Evolutionary conservation across 2,113 vertebrate species (phyloP), one percentile per base, ranked within the genome.

Genomic region (Zootoca vivipara): DNA sequence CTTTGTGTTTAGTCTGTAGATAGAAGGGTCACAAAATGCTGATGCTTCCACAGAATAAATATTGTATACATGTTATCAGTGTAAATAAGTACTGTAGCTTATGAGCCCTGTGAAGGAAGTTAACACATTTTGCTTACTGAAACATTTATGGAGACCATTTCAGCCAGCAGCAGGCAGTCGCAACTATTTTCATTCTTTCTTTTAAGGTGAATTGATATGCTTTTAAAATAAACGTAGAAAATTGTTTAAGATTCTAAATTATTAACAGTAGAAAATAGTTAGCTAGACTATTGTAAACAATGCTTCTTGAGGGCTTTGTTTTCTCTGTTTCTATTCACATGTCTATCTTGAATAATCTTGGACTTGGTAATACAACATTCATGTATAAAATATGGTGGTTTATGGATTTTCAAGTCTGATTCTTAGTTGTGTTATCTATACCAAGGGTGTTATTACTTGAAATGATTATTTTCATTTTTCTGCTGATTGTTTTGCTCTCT

Each of bases 61-160:
- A 92, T 92, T 94, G 93, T 9, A 92, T 91, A 87, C 0, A 0
- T 42, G 92, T 90, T 88, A 90, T 94, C 84, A 28, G 62, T 58
- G 84, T 93, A 95, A 94, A 93, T 94, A 95, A 93, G 92, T 69
- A 78, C 28, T 90, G 70, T 91, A 86, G 89, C 88, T 80, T 90
- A 16, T 85, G 72, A 93, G 85, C 65, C 56, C n/a, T 4, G 82
- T 82, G 93, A 93, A 93, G 18, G 28, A 42, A 73, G 89, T 90
- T 92, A 89, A 46, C 0, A 0, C 89, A 65, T 90, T 93, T 92
- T 90, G 38, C 90, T 92, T 88, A 78, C 93, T 94, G 89, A 92
- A 95, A 93, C 89, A 93, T 93, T 96, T 92, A 93, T 93, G 90
- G 91, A 91, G 79, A 83, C 82, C 28, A 24, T 85, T 89, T 92